Base-by-base conservation (phyloP, 2,888 invertebrate species). In the Callosobruchus maculatus region DNA sequence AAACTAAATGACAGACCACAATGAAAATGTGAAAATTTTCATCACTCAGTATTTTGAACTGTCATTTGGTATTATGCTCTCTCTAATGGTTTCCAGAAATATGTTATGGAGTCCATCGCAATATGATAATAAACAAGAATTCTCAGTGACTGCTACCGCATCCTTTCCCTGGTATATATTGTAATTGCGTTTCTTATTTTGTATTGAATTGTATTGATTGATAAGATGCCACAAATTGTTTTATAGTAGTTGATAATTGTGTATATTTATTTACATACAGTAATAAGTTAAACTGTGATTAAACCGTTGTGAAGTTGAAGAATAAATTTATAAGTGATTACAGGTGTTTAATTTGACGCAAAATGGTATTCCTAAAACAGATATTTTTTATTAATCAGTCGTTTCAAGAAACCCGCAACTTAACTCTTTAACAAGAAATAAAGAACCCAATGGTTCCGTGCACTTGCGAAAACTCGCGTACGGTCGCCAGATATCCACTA, bases 201-300 rank as follows among this genome's bases (percentile, higher is more conserved):
- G 49, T 49, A 49, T 5, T 30, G 30, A 30, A 3, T 30, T 30
- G 30, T 30, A 30, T 49, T 18, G 49, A 49, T 49, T 49, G 49
- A 49, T 18, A 49, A 13, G 13, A 49, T 49, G 49, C 13, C 49
- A 18, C 49, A 18, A 49, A 49, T 49, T 49, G 5, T 49, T 49
- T 49, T 18, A 49, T 49, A 49, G 49, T 49, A 49, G 49, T 49
- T 49, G 49, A 49, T 49, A 49, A 49, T 49, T 68, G 22, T 73
- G 70, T 72, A 71, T 71, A 72, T 75, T 76, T 73, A 74, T 72
- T 75, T 76, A 76, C 75, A 74, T 74, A 77, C 76, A 80, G 78
- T 80, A 80, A 81, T 80, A 81, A 81, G 80, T 82, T 81, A 75
- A 80, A 81, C 82, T 82, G 82, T 82, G 82, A 82, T 82, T 79